These are phyloP conservation scores for Esox masquinongy DNA, from an alignment of 2,797 vertebrate species.

Conservation along the genomic window DNA sequence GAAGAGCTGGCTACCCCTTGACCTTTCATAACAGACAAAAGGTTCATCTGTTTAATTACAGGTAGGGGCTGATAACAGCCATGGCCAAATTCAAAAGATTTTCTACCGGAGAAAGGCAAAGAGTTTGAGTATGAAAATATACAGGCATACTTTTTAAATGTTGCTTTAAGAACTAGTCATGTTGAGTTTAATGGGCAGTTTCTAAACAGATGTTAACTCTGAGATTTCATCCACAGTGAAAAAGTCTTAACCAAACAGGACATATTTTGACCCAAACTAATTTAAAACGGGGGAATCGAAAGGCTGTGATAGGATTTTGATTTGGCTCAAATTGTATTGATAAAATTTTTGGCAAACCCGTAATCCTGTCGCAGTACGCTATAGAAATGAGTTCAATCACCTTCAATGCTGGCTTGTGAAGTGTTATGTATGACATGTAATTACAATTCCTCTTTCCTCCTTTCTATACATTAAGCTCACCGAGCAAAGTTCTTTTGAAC, in stretches of 20 bases:
- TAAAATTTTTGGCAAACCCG: too few species aligned
- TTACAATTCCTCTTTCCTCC: too few species aligned
- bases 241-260: neutral
- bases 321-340: too few species aligned
- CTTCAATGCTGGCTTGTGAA: too few species aligned
- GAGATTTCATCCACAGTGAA: neutral
- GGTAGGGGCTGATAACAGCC: neutral
- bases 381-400: too few species aligned
- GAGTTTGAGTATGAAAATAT: neutral
- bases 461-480: too few species aligned
- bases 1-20: slow-evolving; percentile 20
- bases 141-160: neutral
- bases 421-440: too few species aligned
- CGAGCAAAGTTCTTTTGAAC: too few species aligned
- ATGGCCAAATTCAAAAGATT: neutral
- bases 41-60: slow-evolving; percentile 5
- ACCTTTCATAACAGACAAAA: slow-evolving; percentile 3
- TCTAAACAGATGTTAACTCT: neutral
- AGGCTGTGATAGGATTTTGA: too few species aligned
- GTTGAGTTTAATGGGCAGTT: neutral
- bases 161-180: neutral
- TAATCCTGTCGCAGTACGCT: too few species aligned
- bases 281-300: too few species aligned
- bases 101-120: neutral
- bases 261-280: neutral